These are phyloP conservation scores for Drosophila eohydei DNA, from an alignment of 2,888 invertebrate species.

Conservation along the genomic window DNA sequence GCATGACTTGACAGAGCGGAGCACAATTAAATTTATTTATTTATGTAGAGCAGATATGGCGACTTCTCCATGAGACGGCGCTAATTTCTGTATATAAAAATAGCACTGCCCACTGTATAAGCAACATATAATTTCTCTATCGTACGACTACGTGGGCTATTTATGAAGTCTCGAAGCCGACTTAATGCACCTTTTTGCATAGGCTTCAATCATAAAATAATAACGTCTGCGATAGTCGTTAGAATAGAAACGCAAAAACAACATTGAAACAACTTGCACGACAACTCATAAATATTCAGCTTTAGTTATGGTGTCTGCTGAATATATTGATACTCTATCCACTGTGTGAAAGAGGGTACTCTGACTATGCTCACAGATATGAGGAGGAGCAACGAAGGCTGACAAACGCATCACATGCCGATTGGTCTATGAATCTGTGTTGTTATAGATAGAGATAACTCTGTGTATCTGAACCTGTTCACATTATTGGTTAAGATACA, in stretches of 20 bases:
- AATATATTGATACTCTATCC: conserved; percentile 38
- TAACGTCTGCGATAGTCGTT: conserved; percentile 41
- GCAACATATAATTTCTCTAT: conserved; percentile 2
- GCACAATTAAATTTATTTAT: conserved; percentile 6
- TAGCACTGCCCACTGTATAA: background rate
- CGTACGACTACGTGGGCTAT: background rate
- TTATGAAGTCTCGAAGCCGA: background rate
- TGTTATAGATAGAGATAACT: no score
- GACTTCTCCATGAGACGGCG: conserved; percentile 9
- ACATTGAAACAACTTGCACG: conserved; percentile 51
- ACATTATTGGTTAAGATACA: no score
- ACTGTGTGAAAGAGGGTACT: background rate
- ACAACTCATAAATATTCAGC: conserved; percentile 70
- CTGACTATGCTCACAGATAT: background rate
- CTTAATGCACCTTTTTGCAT: conserved; percentile 28
- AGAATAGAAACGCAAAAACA: conserved; percentile 24
- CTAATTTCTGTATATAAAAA: conserved; percentile 7
- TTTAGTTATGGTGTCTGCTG: conserved; percentile 47
- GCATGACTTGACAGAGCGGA: conserved; percentile 30
- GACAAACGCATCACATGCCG: no score
- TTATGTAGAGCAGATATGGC: conserved; percentile 18
- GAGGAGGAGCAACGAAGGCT: background rate
- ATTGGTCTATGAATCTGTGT: no score
- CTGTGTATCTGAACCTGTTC: no score
- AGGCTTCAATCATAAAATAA: conserved; percentile 43